Evolutionary conservation across 2,888 invertebrate species (phyloP).

Genomic region (Blera fallax): DNA sequence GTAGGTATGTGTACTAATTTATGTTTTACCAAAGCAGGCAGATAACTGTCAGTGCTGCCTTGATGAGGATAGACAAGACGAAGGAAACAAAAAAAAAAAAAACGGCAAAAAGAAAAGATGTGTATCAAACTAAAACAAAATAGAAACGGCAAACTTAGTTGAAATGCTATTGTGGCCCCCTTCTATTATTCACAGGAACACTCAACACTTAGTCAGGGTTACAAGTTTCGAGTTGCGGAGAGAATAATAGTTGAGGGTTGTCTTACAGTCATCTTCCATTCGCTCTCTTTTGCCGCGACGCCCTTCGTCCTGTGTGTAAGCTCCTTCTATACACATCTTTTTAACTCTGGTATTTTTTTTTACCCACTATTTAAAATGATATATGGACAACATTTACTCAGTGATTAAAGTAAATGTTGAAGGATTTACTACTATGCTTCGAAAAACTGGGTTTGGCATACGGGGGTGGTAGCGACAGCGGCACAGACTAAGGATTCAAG

Average conservation of each 20-base stretch:
- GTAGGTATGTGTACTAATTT: constrained; percentile 28
- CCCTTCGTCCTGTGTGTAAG: neutral
- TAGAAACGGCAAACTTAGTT: constrained; percentile 35
- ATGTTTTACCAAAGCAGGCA: constrained; percentile 17
- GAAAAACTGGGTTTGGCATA: constrained; percentile 26
- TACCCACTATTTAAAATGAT: constrained; percentile 64
- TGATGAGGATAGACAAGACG: neutral
- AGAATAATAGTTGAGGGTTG: constrained; percentile 58
- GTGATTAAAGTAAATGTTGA: constrained; percentile 68
- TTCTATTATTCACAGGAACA: constrained; percentile 57
- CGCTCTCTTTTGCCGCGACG: neutral
- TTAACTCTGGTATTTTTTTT: constrained; percentile 37
- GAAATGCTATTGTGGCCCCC: constrained; percentile 51
- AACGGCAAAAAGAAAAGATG: too few species aligned
- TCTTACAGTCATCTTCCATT: constrained; percentile 30
- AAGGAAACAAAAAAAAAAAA: neutral
- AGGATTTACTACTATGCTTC: constrained; percentile 59
- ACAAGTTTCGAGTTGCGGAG: constrained; percentile 61
- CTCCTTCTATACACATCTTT: constrained; percentile 26
- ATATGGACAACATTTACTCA: constrained; percentile 66
- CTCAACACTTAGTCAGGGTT: constrained; percentile 62
- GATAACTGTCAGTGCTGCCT: constrained; percentile 38
- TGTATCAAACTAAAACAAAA: constrained; percentile 30
- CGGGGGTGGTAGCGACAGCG: neutral
- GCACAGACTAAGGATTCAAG: constrained; percentile 25